phyloP scores from a whole-genome alignment of 23 tunicate species.

The Oikopleura dioica region DNA sequence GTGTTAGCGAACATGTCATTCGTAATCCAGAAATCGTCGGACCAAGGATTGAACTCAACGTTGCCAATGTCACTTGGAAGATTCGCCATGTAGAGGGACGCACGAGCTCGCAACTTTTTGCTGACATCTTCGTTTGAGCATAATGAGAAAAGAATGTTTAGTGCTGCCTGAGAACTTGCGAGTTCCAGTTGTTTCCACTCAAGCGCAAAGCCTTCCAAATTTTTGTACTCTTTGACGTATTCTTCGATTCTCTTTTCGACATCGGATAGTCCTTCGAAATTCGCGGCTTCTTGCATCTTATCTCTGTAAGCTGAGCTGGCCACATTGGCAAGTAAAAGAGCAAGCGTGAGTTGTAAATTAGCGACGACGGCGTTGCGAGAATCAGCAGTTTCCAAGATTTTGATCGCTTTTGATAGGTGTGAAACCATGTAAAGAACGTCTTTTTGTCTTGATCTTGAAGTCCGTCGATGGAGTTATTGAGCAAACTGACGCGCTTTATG shows the following conservation, averaged over 20 bases:
- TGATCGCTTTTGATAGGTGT: background rate
- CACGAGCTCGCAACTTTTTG: background rate
- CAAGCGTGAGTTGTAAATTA: background rate
- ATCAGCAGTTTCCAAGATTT: background rate
- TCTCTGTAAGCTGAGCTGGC: background rate
- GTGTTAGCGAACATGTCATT: background rate
- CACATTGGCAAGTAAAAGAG: background rate
- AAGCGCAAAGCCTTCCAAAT: background rate
- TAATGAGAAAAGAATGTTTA: background rate
- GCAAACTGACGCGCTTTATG: background rate
- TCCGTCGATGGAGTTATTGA: background rate
- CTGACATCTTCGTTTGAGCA: background rate
- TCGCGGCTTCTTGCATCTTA: background rate
- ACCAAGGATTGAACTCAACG: background rate
- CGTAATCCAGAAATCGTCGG: background rate
- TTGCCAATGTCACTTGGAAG: background rate
- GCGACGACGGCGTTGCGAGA: background rate
- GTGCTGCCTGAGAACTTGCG: background rate
- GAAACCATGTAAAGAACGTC: background rate
- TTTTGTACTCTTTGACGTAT: background rate
- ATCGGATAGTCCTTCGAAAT: background rate
- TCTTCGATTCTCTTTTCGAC: conserved; percentile 4
- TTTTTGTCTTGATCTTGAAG: background rate
- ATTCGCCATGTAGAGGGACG: background rate
- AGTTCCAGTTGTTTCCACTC: background rate